These are phyloP conservation scores for Redunca redunca DNA, from an alignment of 2,113 vertebrate genomes.

Conservation along the genomic window DNA sequence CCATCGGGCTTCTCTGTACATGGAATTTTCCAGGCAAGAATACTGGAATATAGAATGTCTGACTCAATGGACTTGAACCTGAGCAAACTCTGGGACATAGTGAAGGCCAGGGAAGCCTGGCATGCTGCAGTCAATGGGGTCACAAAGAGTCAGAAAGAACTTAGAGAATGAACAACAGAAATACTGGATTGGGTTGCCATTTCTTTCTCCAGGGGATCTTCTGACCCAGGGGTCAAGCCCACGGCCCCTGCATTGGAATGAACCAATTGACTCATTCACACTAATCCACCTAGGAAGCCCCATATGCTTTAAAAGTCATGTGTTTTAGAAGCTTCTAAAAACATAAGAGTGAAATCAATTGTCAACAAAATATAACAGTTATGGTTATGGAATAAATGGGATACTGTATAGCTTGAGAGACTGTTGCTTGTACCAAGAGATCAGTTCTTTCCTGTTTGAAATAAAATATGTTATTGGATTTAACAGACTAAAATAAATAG, in stretches of 20 bases:
- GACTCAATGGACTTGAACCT: neutral
- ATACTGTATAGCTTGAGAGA: neutral
- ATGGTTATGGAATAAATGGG: neutral
- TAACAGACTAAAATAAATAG: neutral
- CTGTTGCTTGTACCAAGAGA: neutral
- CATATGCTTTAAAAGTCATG: neutral
- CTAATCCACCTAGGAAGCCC: neutral
- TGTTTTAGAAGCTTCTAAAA: neutral
- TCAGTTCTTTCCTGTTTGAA: neutral
- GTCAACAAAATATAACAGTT: neutral
- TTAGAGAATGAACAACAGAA: neutral
- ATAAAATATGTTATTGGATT: neutral
- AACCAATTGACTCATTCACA: neutral
- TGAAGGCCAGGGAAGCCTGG: neutral
- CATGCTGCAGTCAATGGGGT: neutral
- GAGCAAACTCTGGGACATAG: neutral
- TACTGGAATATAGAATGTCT: neutral
- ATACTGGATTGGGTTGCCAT: neutral
- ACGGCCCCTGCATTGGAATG: rapidly evolving
- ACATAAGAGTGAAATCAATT: neutral
- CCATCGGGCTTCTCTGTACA: neutral
- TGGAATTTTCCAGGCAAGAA: neutral
- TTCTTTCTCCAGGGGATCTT: neutral
- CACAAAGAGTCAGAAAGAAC: neutral
- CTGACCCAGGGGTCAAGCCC: neutral